Evolutionary conservation across 2,113 vertebrate genomes (phyloP).

Genomic region (Natator depressus): DNA sequence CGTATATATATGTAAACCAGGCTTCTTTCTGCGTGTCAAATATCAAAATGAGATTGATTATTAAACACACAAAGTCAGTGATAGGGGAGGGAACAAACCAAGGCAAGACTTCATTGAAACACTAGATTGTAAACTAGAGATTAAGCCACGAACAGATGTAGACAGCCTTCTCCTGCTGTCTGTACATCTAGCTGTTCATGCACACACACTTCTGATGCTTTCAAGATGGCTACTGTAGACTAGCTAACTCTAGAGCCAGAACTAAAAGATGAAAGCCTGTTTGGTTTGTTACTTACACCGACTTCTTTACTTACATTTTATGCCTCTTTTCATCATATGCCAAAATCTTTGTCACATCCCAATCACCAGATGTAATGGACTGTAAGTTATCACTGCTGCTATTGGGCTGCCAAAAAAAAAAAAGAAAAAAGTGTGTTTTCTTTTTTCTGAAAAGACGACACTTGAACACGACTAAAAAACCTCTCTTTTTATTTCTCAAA

Average conservation of each 20-base stretch:
- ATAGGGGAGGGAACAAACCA: neutral
- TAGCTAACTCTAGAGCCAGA: neutral
- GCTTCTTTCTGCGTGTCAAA: neutral
- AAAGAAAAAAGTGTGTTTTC: neutral
- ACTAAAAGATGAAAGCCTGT: neutral
- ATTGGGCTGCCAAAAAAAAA: conserved; percentile 84
- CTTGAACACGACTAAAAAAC: neutral
- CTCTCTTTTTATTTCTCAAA: neutral
- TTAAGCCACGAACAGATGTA: neutral
- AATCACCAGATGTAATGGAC: conserved; percentile 94
- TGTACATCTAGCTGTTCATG: neutral
- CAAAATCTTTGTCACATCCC: conserved; percentile 95
- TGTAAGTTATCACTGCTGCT: conserved; percentile 92
- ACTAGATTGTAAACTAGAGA: neutral
- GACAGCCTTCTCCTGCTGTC: neutral
- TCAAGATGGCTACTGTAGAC: neutral
- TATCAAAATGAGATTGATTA: neutral
- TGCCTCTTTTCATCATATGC: conserved; percentile 91
- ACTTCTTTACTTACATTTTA: conserved; percentile 86
- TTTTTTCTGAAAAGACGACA: neutral
- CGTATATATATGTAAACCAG: neutral
- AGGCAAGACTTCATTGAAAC: neutral
- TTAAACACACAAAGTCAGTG: neutral
- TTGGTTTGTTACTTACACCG: neutral
- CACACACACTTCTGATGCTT: neutral